These are phyloP conservation scores for pig (Sus scrofa) DNA, from an alignment of 2,113 vertebrate species.

Conservation along the genomic window T2T-Sscrofa CM000829.6:52186501-52187000, in stretches of 20 bases:
- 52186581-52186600: not conserved
- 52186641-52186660: conserved; percentile 75
- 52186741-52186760: conserved; percentile 68
- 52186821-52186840: conserved; percentile 64
- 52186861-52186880: conserved; percentile 48
- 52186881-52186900: not conserved
- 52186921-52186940: not conserved
- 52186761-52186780: conserved; percentile 67
- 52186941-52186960: conserved; percentile 7
- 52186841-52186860: conserved; percentile 13
- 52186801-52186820: conserved; percentile 59
- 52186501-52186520: too few species aligned
- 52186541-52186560: too few species aligned
- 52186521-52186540: not conserved
- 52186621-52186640: conserved; percentile 48
- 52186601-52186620: not conserved
- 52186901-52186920: conserved; percentile 19
- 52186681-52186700: conserved; percentile 78
- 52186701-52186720: conserved; percentile 77
- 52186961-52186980: not conserved
- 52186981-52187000: not conserved
- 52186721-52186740: conserved; percentile 77
- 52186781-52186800: conserved; percentile 82
- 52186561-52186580: not conserved
- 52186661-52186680: conserved; percentile 81